A percentile compares a stretch with the other conserved stretches of the same genome.
Evolutionary conservation across 2,888 invertebrate species (phyloP).

Genomic region (Volucella zonaria): DNA sequence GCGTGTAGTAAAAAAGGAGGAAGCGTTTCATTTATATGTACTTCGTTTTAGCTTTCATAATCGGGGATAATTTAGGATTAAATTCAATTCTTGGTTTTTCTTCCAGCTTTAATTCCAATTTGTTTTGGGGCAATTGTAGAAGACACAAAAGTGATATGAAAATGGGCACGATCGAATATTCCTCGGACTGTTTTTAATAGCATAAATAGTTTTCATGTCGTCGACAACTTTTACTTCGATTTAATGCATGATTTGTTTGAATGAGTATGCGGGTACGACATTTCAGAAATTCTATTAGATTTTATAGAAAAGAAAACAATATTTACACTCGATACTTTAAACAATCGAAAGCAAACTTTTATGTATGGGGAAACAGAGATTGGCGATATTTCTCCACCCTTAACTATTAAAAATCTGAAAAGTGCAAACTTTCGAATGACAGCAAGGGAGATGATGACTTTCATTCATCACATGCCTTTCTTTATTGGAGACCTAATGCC

Average conservation of each 20-base stretch:
- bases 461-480: slow-evolving; percentile 64
- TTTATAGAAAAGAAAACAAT: slow-evolving; percentile 64
- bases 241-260: slow-evolving; percentile 72
- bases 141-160: no score
- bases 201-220: slow-evolving; percentile 64
- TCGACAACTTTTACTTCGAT: slow-evolving; percentile 71
- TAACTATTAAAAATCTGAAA: slow-evolving; percentile 52
- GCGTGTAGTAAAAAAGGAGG: no score
- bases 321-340: slow-evolving; percentile 63
- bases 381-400: slow-evolving; percentile 61
- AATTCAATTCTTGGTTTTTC: no score
- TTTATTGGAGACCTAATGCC: slow-evolving; percentile 74
- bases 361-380: slow-evolving; percentile 67
- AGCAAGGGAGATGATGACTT: slow-evolving; percentile 66
- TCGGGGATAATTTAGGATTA: no score
- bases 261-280: slow-evolving; percentile 69
- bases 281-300: slow-evolving; percentile 64
- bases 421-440: slow-evolving; percentile 67
- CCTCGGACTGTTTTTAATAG: no score
- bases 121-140: no score
- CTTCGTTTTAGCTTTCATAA: no score
- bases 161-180: no score
- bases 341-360: slow-evolving; percentile 71
- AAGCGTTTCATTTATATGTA: no score
- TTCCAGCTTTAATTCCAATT: no score